Base-by-base conservation (phyloP, 2,113 vertebrate genomes). In the Pyxicephalus adspersus region DNA sequence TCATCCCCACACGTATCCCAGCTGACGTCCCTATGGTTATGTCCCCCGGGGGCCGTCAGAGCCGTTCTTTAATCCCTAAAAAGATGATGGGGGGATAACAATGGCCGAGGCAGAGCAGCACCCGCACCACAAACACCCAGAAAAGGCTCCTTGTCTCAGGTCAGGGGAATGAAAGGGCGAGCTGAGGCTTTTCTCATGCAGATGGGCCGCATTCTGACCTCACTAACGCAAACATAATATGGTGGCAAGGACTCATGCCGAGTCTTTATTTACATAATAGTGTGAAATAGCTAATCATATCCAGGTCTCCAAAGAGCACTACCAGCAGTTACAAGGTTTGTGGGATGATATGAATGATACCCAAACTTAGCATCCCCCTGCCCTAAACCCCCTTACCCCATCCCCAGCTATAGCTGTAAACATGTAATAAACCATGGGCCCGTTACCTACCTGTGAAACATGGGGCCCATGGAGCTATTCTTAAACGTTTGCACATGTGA, bases 61-160 rank as follows among this genome's bases (percentile, higher is more conserved):
- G 50, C 77, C 64, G 57, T 64, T 81, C 73, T 83, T 61, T 86
- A 83, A 86, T 84, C 83, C 81, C 74, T 81, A 81, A 84, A n/a
- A 83, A 77, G 73, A 83, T 84, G 81, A 84, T 74, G 81, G 85
- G 67, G 52, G 2, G 29, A 52, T 57, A 45, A 86, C 74, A 83
- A 84, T 78, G 38, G 67, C 51, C 61, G 52, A 75, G 50, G 67
- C 82, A 75, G 81, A 23, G 22, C 74, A 81, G 77, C 51, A 76
- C 83, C 81, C 74, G 80, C 55, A 67, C 77, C 83, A 64, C 73
- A 74, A 81, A 72, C 80, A 68, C 26, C 15, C 68, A 78, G 66
- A 83, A 81, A 86, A 71, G 81, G n/a, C 57, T 52, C 74, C 83
- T 76, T 84, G 84, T 86, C 83, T 81, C 77, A 80, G 85, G 83